Conservation (phyloP, 2,113 vertebrate species). For the Silurus meridionalis region DNA sequence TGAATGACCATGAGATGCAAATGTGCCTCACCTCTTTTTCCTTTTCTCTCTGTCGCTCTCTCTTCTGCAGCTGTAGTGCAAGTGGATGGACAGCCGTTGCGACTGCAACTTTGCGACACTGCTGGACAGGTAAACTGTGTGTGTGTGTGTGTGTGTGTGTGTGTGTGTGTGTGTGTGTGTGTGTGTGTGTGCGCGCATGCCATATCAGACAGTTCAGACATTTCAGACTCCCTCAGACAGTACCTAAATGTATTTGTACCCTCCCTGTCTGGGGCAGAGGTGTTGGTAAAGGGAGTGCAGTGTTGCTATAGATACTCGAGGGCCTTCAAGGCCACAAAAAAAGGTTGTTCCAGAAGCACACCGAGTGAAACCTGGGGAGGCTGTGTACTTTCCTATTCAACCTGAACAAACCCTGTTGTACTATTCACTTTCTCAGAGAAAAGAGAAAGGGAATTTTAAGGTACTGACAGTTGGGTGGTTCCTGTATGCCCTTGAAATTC, state of each 20-base stretch:
- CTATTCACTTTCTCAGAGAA: not conserved
- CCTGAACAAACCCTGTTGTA: not conserved
- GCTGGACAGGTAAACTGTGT: conserved; percentile 78
- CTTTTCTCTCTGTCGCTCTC: conserved; percentile 16
- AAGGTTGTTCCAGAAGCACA: not conserved
- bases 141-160: not conserved
- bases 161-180: not conserved
- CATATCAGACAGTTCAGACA: not conserved
- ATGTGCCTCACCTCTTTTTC: conserved; percentile 42
- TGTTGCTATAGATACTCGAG: not conserved
- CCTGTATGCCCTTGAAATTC: not conserved
- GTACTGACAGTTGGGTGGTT: not conserved
- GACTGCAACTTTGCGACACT: conserved; percentile 82
- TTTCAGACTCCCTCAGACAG: not conserved
- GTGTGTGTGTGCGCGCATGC: not conserved
- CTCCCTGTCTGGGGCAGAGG: conserved; percentile 1
- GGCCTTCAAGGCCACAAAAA: conserved; percentile 5
- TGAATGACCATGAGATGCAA: conserved; percentile 6
- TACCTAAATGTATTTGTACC: not conserved
- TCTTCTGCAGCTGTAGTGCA: conserved; percentile 75
- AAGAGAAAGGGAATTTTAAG: not conserved
- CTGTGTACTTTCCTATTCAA: not conserved
- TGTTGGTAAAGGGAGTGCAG: not conserved
- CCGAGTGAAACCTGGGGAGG: not conserved
- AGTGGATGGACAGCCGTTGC: conserved; percentile 77